These are phyloP conservation scores for Tubulanus polymorphus DNA, from an alignment of 2,888 invertebrate species.

Conservation along the genomic window DNA sequence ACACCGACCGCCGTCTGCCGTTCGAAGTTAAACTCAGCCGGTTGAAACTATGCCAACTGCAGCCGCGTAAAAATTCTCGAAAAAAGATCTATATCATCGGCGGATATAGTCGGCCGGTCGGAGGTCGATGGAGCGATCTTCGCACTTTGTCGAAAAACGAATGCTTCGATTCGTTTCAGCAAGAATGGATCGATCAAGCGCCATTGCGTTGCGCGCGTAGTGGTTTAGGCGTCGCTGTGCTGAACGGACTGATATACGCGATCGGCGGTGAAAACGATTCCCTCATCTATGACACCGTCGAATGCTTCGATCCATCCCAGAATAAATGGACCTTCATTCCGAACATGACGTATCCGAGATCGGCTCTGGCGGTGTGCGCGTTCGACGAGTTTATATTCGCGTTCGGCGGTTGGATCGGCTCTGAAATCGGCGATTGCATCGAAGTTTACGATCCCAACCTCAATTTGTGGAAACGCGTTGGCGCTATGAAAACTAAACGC, in stretches of 20 bases:
- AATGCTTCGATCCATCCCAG: slow-evolving; percentile 42
- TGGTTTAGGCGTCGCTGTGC: slow-evolving; percentile 78
- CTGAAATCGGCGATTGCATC: slow-evolving; percentile 82
- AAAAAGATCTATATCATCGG: slow-evolving; percentile 85
- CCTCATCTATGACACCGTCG: slow-evolving; percentile 64
- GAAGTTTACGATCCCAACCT: slow-evolving; percentile 79
- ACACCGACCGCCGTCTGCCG: slow-evolving; percentile 21
- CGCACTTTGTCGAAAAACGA: slow-evolving; percentile 74
- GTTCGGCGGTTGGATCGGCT: slow-evolving; percentile 90
- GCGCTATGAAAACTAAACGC: slow-evolving; percentile 76
- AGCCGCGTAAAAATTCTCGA: slow-evolving; percentile 79
- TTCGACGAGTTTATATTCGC: slow-evolving; percentile 79
- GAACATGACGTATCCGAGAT: slow-evolving; percentile 57
- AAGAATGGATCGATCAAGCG: slow-evolving; percentile 35
- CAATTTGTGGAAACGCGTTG: slow-evolving; percentile 74
- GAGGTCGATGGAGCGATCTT: slow-evolving; percentile 68
- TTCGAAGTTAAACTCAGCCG: slow-evolving; percentile 13
- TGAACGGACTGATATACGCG: slow-evolving; percentile 82
- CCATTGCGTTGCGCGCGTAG: slow-evolving; percentile 82
- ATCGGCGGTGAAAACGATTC: slow-evolving; percentile 84
- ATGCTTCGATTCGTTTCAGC: slow-evolving; percentile 60
- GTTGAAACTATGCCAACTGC: slow-evolving; percentile 33
- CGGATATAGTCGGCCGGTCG: slow-evolving; percentile 80
- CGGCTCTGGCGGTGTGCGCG: slow-evolving; percentile 84
- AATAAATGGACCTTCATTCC: slow-evolving; percentile 61